Evolutionary conservation across 2,113 vertebrate species (phyloP), one percentile per base, ranked within the genome.

Genomic region (Trinectes maculatus): DNA sequence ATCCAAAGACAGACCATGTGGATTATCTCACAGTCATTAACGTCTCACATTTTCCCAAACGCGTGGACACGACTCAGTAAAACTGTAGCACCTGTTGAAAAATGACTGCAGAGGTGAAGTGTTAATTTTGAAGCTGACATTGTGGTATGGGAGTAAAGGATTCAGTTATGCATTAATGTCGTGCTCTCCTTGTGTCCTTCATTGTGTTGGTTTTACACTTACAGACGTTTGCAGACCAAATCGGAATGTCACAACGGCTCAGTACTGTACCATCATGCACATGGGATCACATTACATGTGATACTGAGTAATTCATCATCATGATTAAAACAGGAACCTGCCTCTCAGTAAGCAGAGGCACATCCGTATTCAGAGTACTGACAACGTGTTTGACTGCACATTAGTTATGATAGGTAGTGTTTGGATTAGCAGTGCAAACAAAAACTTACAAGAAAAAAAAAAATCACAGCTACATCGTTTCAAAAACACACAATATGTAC

Each of bases 401-500:
- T 33, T 36, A 42, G 39, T 63, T 34, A 61, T 65, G 39, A 77
- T 68, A 55, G 61, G 37, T 68, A 58, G 66, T 66, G 49, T 37
- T 65, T 79, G 34, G 40, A 60, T 71, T 47, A 57, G 58, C 68
- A 70, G 80, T 81, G 80, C 86, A 80, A 84, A 77, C 68, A 71
- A 53, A 79, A 79, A 85, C 64, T 63, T 80, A 68, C n/a, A 82
- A 82, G 88, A 74, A 84, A 24, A 2, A 46, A 71, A 73, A 58
- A 84, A 80, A 81, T 29, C 34, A 81, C 77, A 70, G 75, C 80
- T 78, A 80, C 66, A 80, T 76, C 54, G 60, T 71, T 71, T 47
- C 40, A 39, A 75, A 87, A 76, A 81, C 62, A 85, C 74, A 82
- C 71, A 77, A 36, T 74, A 88, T 85, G 71, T 80, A 87, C 80